Base-by-base conservation (phyloP, 2,888 invertebrate species). In the Meliscaeva auricollis region DNA sequence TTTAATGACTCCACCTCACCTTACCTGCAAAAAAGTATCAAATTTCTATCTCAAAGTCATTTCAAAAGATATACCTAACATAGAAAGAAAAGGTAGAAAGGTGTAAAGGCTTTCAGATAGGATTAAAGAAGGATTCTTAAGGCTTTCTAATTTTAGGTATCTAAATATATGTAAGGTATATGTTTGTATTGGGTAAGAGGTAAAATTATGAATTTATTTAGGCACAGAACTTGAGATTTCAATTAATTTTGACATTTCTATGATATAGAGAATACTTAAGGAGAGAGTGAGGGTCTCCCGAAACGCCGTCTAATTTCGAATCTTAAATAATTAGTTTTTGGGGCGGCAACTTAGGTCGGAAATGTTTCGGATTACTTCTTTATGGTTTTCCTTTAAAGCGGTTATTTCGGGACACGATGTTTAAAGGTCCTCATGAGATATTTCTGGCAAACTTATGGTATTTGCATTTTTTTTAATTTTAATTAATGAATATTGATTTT, bases 1-100 rank as follows among this genome's bases (percentile, higher is more conserved):
- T 72, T 84, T 76, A 84, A 80, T 75, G 75, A 72, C 75, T 72
- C 52, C 46, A 75, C 72, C 66, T 66, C 76, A 77, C 76, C 41
- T 60, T 30, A 58, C 50, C 56, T 44, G 70, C 13, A 35, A 50
- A 35, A 50, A 38, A 52, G 38, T 80, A 74, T 83, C 74, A 54
- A 70, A 83, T 83, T 79, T 79, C 79, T 69, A 20, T 15, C n/a
- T 35, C 50, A 50, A 35, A 62, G 56, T 60, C 50, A 64, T n/a
- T n/a, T n/a, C n/a, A n/a, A n/a, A n/a, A n/a, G n/a, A n/a, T n/a
- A n/a, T n/a, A n/a, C n/a, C n/a, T n/a, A n/a, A n/a, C n/a, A n/a
- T 30, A 20, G 30, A 20, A 35, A 35, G 22, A 35, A 66, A 20
- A 35, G 81, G 8, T n/a, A n/a, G n/a, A n/a, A n/a, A n/a, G n/a